Evolutionary conservation across 2,113 vertebrate species (phyloP), one percentile per base, ranked within the genome.

Genomic region (Chloebia gouldiae): DNA sequence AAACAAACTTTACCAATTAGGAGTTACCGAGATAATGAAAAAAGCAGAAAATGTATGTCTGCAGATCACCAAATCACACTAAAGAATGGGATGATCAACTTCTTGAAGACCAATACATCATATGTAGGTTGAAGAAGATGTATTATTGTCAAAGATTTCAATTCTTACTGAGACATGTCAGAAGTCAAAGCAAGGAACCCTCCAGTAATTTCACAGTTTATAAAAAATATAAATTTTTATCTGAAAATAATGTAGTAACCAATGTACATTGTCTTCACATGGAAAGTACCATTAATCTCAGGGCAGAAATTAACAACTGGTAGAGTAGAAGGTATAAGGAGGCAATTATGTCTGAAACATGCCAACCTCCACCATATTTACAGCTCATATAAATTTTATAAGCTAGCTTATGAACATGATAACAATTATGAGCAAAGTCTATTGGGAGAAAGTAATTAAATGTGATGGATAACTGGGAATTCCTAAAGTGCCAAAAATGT

Each of bases 381-480:
- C 81, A 76, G 49, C 69, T 79, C 45, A 61, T 90, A 85, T 87
- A 53, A 57, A 90, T 81, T 71, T 87, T 71, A 68, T 81, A 76
- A 14, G 40, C 28, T 65, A 57, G 4, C 7, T 92, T 94, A 31
- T 64, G 59, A 85, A 61, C 13, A 69, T 76, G 63, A 45, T 88
- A 86, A 92, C 66, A 94, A 92, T 90, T 90, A 94, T 39, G 47
- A 93, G 16, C 1, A 39, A 93, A 90, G 24, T 83, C 93, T 87
- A 64, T 12, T 73, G 95, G 93, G 95, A 96, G 53, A 94, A 95
- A 88, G 85, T 87, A 95, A 94, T 96, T 97, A 95, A 93, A 59
- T 83, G 68, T 90, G 59, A 86, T 7, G 28, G 53, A 66, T 90
- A 86, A 88, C 20, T 83, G 82, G 76, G 79, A 92, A 90, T 90